Percentiles rank a stretch among this genome's conserved stretches.
These are phyloP conservation scores for Ispidina picta DNA, from an alignment of 2,797 vertebrate genomes.

Conservation along the genomic window DNA sequence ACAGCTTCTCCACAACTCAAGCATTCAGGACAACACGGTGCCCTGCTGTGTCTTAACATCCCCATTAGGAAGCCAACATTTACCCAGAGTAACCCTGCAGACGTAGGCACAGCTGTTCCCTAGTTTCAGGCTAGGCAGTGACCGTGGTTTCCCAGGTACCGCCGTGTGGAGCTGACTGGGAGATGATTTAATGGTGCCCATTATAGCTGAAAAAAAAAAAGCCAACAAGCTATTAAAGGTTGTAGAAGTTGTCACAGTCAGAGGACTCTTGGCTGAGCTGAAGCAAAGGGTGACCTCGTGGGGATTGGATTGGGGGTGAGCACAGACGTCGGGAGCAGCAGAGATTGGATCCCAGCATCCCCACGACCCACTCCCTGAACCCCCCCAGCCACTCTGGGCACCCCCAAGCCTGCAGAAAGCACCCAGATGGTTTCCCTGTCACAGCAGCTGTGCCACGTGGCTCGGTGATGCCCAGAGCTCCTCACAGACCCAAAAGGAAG, in stretches of 20 bases:
- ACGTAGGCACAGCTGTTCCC: neutral
- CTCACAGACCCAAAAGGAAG: neutral
- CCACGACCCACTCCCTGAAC: fast-evolving
- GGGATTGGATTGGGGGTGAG: neutral
- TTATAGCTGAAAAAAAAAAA: neutral
- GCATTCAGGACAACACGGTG: fast-evolving
- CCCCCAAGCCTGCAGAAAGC: neutral
- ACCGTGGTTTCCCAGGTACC: neutral
- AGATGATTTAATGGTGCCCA: neutral
- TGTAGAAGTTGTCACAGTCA: neutral
- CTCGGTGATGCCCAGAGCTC: neutral
- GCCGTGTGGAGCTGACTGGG: neutral
- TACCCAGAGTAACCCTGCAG: neutral
- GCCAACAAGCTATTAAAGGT: neutral
- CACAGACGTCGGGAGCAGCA: neutral
- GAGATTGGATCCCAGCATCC: neutral
- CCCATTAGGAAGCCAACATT: neutral
- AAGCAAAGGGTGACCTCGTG: neutral
- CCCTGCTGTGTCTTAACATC: neutral
- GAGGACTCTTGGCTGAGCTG: neutral
- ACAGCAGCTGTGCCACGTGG: neutral
- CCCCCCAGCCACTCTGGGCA: neutral
- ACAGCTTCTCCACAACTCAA: neutral
- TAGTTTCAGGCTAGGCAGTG: neutral
- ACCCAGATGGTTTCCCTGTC: neutral